Conservation (phyloP, 2,888 invertebrate species). For the Rugalucina vietnamica region DNA sequence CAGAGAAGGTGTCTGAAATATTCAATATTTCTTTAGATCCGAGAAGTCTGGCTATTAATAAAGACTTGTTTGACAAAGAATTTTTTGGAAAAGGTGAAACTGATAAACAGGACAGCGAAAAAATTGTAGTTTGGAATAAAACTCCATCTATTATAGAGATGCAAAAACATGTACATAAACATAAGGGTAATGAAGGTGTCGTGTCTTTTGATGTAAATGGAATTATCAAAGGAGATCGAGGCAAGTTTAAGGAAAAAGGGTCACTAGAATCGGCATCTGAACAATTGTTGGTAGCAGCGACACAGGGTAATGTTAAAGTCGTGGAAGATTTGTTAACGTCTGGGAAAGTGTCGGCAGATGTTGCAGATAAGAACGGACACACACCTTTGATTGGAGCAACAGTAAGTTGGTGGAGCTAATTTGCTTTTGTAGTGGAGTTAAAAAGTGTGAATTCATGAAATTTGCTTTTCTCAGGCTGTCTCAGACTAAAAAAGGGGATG, state of each 20-base stretch:
- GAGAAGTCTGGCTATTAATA: constrained; percentile 79
- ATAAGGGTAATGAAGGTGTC: constrained; percentile 62
- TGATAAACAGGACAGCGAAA: constrained; percentile 53
- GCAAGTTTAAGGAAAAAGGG: constrained; percentile 72
- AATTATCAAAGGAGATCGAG: constrained; percentile 73
- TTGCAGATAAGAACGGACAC: constrained; percentile 80
- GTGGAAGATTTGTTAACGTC: constrained; percentile 77
- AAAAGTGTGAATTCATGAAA: too few relatives aligned
- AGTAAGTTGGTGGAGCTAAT: too few relatives aligned
- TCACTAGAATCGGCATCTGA: constrained; percentile 78
- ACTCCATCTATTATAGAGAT: constrained; percentile 78
- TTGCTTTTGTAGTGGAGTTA: too few relatives aligned
- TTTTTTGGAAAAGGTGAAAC: constrained; percentile 71
- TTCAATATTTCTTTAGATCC: constrained; percentile 77
- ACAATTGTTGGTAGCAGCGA: constrained; percentile 76
- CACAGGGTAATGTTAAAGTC: constrained; percentile 71
- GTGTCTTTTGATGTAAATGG: constrained; percentile 74
- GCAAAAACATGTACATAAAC: constrained; percentile 79
- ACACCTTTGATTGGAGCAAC: constrained; percentile 81
- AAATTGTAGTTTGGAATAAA: constrained; percentile 76
- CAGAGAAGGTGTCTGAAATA: constrained; percentile 69
- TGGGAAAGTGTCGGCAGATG: constrained; percentile 80
- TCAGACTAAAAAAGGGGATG: too few relatives aligned
- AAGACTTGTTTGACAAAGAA: constrained; percentile 77
- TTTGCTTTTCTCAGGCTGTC: too few relatives aligned